phyloP scores from a whole-genome alignment of 2,888 invertebrate genomes.

The Ormia ochracea region DNA sequence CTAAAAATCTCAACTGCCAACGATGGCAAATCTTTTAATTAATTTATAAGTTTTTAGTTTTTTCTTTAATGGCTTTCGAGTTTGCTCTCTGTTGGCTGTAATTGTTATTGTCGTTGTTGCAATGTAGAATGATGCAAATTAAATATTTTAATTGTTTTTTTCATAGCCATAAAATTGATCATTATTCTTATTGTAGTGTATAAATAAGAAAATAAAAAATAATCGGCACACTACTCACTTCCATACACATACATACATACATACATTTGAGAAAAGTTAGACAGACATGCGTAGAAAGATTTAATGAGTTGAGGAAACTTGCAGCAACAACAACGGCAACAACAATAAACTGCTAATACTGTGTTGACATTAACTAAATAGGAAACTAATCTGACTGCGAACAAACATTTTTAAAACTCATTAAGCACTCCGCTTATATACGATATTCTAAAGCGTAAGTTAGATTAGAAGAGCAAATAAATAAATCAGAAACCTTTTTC shows the following conservation, averaged over 20 bases:
- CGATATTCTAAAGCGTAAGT: slow-evolving; percentile 29
- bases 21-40: slow-evolving; percentile 63
- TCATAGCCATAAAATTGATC: slow-evolving; percentile 63
- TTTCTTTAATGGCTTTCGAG: not conserved
- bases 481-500: slow-evolving; percentile 23
- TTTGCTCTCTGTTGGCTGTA: not conserved
- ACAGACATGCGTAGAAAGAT: slow-evolving; percentile 26
- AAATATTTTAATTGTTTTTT: slow-evolving; percentile 63
- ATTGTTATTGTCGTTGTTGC: slow-evolving; percentile 1
- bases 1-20: slow-evolving; percentile 55
- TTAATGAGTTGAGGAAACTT: slow-evolving; percentile 43
- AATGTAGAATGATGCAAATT: slow-evolving; percentile 60
- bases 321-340: slow-evolving; percentile 54
- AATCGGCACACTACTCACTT: no score
- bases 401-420: slow-evolving; percentile 56
- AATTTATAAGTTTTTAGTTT: slow-evolving; percentile 58
- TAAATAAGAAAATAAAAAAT: not conserved
- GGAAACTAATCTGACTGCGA: slow-evolving; percentile 53
- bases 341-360: slow-evolving; percentile 60
- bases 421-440: slow-evolving; percentile 47
- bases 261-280: not conserved
- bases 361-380: slow-evolving; percentile 72
- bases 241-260: not conserved
- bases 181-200: slow-evolving; percentile 48
- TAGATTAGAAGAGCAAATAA: not conserved